Percentiles rank a stretch among this genome's conserved stretches.
Evolutionary conservation across 2,797 vertebrate genomes (phyloP).

Genomic region (Microcaecilia unicolor): DNA sequence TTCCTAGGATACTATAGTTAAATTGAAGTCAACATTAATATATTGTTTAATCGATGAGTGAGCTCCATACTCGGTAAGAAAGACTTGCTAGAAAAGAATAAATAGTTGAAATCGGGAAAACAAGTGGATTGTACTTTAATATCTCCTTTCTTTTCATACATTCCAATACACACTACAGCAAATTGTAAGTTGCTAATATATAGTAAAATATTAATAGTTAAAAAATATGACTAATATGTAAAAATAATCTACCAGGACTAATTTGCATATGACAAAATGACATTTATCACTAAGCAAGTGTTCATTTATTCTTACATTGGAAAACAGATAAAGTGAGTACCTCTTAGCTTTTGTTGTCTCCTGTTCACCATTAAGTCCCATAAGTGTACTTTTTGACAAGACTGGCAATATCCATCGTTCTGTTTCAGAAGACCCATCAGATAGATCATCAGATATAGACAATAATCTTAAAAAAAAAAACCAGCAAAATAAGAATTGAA

Average conservation of each 20-base stretch:
- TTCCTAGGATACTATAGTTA: too few relatives aligned
- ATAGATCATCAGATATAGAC: slow-evolving; percentile 42
- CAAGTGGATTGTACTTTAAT: too few relatives aligned
- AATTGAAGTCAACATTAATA: too few relatives aligned
- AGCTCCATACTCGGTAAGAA: too few relatives aligned
- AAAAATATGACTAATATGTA: not conserved
- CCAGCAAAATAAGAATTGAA: slow-evolving; percentile 6
- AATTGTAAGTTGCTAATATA: not conserved
- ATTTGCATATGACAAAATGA: slow-evolving; percentile 1
- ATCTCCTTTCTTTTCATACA: too few relatives aligned
- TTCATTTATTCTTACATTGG: not conserved
- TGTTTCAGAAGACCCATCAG: slow-evolving; percentile 35
- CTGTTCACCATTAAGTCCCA: slow-evolving; percentile 35
- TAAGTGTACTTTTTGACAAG: slow-evolving; percentile 47
- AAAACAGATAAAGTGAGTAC: slow-evolving; percentile 29
- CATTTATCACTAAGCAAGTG: not conserved
- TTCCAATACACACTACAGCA: too few relatives aligned
- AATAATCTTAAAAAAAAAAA: slow-evolving; percentile 52
- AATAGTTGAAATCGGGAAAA: too few relatives aligned
- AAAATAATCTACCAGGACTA: not conserved
- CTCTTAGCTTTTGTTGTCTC: slow-evolving; percentile 48
- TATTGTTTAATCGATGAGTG: too few relatives aligned
- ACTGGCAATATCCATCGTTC: slow-evolving; percentile 48
- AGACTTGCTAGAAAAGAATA: too few relatives aligned
- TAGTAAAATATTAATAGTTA: not conserved